Conservation (phyloP, 2,888 invertebrate species). For the Yponomeuta malinellus region DNA sequence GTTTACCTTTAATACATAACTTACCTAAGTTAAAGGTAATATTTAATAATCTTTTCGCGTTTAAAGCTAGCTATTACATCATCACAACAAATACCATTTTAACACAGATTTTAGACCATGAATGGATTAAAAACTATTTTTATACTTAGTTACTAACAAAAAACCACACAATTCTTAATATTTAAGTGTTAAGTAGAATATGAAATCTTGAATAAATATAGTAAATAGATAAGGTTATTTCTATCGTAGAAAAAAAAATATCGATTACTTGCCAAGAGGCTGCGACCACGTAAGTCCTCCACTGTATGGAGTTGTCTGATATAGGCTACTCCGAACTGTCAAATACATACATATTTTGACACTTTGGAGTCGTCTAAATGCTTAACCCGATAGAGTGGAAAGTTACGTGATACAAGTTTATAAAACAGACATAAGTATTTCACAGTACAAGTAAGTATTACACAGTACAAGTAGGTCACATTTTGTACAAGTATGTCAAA, state of each 20-base stretch:
- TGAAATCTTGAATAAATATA: neutral
- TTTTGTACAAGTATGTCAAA: too few relatives aligned
- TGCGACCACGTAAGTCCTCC: too few relatives aligned
- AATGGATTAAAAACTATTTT: constrained; percentile 4
- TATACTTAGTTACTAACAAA: neutral
- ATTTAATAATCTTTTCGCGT: neutral
- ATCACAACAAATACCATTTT: constrained; percentile 19
- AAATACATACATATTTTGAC: too few relatives aligned
- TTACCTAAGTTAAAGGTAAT: constrained; percentile 14
- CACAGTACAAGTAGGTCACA: neutral
- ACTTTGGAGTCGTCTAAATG: too few relatives aligned
- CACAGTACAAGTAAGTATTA: neutral
- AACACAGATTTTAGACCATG: constrained; percentile 16
- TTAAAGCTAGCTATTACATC: constrained; percentile 39
- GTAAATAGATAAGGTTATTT: too few relatives aligned
- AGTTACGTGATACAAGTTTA: too few relatives aligned
- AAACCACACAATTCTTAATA: neutral
- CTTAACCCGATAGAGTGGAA: too few relatives aligned
- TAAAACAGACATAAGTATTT: neutral
- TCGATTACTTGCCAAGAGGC: too few relatives aligned
- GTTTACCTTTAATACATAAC: too few relatives aligned
- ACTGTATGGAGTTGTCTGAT: too few relatives aligned
- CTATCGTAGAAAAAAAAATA: too few relatives aligned
- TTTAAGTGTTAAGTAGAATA: neutral
- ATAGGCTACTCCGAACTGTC: too few relatives aligned